Base-by-base conservation (phyloP, 1,140 invertebrate species). In the Drosophila sp. region DNA sequence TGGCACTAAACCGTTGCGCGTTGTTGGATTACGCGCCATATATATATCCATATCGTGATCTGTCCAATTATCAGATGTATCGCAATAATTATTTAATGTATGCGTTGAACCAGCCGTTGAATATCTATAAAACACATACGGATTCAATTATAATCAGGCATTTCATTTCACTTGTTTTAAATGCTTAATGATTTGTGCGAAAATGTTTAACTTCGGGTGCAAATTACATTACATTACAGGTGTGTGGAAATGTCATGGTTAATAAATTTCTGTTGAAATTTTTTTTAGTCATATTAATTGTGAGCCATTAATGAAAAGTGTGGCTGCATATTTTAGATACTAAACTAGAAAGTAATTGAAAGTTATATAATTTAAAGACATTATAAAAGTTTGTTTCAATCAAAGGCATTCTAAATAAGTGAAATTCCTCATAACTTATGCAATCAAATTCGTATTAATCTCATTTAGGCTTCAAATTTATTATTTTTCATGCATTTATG, bases 31-130 rank as follows among this genome's bases (percentile, higher is more conserved):
- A 81, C 97, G 94, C 62, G 97, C 96, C 95, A 98, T 97, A 92
- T 98, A 98, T 82, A 98, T 97, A 78, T 98, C 97, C 96, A 98
- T 97, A 91, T 98, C 97, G 91, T 98, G 97, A 92, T 98, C 97
- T 60, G 97, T 98, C 97, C 97, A 98, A 91, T 97, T 98, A 91
- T 98, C 96, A 41, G 96, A 96, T 83, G 96, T 97, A 86, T 98
- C 97, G 90, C 96, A 95, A 91, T 96, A 97, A 92, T 97, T 96
- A 78, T 96, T 97, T 54, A 97, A 93, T 4, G 96, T 97, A 80
- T 97, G 96, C 47, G 95, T 95, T 17, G 95, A 96, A 57, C 95
- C 95, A 44, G 95, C 94, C 23, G 94, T 93, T 82, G 95, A 96
- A 91, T 96, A 96, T 73, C 95, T 93, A 73, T 8, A 77, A 79